phyloP scores from a whole-genome alignment of 2,888 invertebrate genomes.

The Nomada hirtipes region DNA sequence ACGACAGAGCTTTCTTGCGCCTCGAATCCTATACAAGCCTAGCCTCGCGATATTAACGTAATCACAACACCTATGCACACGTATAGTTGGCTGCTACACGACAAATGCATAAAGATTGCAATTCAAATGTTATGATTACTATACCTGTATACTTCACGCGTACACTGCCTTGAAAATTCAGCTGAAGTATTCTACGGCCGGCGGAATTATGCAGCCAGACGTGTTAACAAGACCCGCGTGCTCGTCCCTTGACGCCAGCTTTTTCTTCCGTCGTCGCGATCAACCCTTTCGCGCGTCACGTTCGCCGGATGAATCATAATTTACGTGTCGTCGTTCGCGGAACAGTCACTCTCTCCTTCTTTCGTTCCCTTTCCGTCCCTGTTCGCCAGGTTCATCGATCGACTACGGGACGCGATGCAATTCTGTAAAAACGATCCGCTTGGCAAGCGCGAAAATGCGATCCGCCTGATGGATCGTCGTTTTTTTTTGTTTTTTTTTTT shows the following conservation, averaged over 20 bases:
- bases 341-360: constrained; percentile 29
- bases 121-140: too few species aligned
- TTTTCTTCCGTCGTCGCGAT: constrained; percentile 13
- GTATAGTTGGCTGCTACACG: not conserved
- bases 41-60: too few species aligned
- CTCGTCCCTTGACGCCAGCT: constrained; percentile 9
- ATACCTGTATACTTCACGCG: too few species aligned
- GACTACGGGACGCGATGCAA: constrained; percentile 34
- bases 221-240: constrained; percentile 23
- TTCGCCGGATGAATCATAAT: constrained; percentile 64
- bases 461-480: constrained; percentile 42
- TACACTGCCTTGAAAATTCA: too few species aligned
- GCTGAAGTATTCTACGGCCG: not conserved
- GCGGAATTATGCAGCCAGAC: not conserved
- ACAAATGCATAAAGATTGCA: too few species aligned
- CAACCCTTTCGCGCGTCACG: constrained; percentile 50
- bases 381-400: constrained; percentile 31
- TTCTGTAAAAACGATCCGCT: constrained; percentile 50
- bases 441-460: constrained; percentile 24
- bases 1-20: constrained; percentile 23
- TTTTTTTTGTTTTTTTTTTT: not conserved
- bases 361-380: constrained; percentile 14
- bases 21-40: too few species aligned
- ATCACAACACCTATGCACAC: not conserved
- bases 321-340: constrained; percentile 56